Percentiles rank a stretch among this genome's conserved stretches.
Conservation (phyloP, 2,888 invertebrate genomes). For the Thalpophila matura region DNA sequence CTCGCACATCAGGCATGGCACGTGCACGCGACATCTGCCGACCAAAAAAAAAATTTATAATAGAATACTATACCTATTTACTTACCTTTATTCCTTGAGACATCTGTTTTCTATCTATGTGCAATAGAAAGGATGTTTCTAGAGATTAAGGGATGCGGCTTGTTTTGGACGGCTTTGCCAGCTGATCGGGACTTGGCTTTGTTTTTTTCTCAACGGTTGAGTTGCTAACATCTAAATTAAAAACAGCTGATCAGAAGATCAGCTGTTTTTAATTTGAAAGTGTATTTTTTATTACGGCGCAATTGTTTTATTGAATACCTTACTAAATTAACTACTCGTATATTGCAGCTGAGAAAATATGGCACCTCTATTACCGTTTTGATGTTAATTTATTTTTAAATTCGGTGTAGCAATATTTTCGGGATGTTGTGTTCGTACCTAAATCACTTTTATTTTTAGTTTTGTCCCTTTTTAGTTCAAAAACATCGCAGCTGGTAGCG, state of each 20-base stretch:
- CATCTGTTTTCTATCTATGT: conserved; percentile 79
- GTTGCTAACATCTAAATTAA: neutral
- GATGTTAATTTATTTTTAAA: no score
- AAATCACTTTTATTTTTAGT: neutral
- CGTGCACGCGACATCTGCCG: conserved; percentile 86
- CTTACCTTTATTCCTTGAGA: conserved; percentile 78
- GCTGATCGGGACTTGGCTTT: conserved; percentile 7
- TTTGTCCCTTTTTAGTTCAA: conserved; percentile 1
- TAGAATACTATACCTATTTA: conserved; percentile 70
- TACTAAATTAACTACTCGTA: no score
- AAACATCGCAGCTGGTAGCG: conserved; percentile 28
- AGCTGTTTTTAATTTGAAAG: conserved; percentile 29
- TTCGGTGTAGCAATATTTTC: no score
- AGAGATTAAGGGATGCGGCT: conserved; percentile 22
- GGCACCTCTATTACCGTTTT: no score
- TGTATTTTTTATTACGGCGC: neutral
- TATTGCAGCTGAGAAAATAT: conserved; percentile 8
- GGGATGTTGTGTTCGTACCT: neutral
- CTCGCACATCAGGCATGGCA: conserved; percentile 77
- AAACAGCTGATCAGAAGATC: no score
- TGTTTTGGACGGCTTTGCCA: conserved; percentile 12
- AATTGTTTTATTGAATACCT: conserved; percentile 3
- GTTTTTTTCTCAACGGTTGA: neutral
- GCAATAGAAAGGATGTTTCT: conserved; percentile 43
- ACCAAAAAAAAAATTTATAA: conserved; percentile 74